A percentile compares a stretch with the other conserved stretches of the same genome.
phyloP scores from a whole-genome alignment of 1,140 invertebrate species.

The Trichoplusia ni region DNA sequence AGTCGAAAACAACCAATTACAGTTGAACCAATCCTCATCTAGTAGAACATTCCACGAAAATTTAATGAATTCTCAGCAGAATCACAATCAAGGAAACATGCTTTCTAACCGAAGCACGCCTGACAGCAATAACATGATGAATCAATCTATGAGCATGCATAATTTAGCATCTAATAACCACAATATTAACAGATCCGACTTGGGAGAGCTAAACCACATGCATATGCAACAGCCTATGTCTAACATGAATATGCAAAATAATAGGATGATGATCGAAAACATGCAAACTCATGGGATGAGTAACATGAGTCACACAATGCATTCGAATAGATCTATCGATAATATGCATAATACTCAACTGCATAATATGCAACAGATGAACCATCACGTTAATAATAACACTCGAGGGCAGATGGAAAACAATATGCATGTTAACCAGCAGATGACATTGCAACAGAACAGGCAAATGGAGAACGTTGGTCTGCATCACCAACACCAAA shows the following conservation, averaged over 20 bases:
- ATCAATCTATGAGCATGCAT: constrained; percentile 72
- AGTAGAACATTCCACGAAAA: constrained; percentile 73
- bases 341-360: constrained; percentile 70
- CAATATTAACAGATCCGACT: constrained; percentile 60
- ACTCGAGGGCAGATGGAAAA: constrained; percentile 66
- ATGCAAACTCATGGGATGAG: constrained; percentile 69
- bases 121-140: constrained; percentile 63
- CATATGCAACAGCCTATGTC: constrained; percentile 72
- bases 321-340: constrained; percentile 69
- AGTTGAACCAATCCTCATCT: constrained; percentile 55
- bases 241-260: constrained; percentile 74
- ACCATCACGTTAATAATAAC: constrained; percentile 65
- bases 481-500: constrained; percentile 73
- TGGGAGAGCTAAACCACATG: constrained; percentile 72
- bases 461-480: constrained; percentile 69
- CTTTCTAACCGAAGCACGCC: constrained; percentile 65
- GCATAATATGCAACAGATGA: constrained; percentile 73
- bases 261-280: constrained; percentile 74
- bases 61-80: constrained; percentile 56
- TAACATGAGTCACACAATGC: constrained; percentile 68
- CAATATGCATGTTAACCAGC: constrained; percentile 72
- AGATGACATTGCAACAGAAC: constrained; percentile 71
- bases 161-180: constrained; percentile 63
- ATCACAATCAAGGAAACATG: constrained; percentile 64
- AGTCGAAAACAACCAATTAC: constrained; percentile 64